phyloP scores from a whole-genome alignment of 2,888 invertebrate species.

The Scaptomyza polygonia region DNA sequence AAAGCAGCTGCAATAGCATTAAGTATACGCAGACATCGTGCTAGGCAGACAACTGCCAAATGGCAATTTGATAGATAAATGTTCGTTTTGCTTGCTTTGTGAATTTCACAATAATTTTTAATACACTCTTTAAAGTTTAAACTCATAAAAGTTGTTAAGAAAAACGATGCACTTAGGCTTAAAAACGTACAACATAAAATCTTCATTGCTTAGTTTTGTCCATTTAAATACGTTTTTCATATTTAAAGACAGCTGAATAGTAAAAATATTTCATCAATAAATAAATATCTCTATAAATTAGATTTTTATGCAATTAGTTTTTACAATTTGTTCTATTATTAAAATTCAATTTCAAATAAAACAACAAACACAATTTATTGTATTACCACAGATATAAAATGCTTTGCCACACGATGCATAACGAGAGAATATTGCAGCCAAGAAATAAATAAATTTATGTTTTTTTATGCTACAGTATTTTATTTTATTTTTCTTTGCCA shows the following conservation, averaged over 20 bases:
- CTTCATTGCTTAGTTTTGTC: neutral
- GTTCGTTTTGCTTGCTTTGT: neutral
- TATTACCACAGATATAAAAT: neutral
- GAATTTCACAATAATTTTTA: constrained; percentile 4
- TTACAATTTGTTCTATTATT: neutral
- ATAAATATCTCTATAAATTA: too few relatives aligned
- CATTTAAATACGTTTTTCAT: neutral
- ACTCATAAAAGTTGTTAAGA: neutral
- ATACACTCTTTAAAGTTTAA: neutral
- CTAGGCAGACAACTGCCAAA: constrained; percentile 13
- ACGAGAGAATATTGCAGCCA: neutral
- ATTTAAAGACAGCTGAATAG: too few relatives aligned
- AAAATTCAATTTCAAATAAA: neutral
- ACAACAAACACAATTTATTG: neutral
- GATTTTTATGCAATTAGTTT: neutral
- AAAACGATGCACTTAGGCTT: neutral
- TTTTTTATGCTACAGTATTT: neutral
- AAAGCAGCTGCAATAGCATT: constrained; percentile 69
- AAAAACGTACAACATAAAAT: too few relatives aligned
- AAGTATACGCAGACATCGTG: constrained; percentile 54
- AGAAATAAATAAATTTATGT: neutral
- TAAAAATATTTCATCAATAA: too few relatives aligned
- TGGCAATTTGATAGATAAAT: constrained; percentile 18
- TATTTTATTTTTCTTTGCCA: too few relatives aligned
- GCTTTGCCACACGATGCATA: neutral